phyloP scores from a whole-genome alignment of 1,140 invertebrate species.

The Drosophila hydei region DNA sequence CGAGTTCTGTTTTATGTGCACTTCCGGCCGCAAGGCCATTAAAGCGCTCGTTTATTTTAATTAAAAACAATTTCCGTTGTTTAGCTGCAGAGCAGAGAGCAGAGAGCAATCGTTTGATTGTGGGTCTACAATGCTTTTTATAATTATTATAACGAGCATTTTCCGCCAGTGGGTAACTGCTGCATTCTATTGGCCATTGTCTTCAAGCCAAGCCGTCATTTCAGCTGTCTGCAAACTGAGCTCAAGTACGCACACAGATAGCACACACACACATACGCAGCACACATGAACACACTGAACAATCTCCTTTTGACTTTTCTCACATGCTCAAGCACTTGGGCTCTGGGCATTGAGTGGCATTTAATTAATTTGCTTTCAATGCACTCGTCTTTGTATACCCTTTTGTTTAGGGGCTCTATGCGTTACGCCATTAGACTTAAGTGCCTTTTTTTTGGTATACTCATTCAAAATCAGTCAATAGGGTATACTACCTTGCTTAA shows the following conservation, averaged over 20 bases:
- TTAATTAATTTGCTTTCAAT: constrained; percentile 75
- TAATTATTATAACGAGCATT: constrained; percentile 60
- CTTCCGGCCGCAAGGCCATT: constrained; percentile 39
- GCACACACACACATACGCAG: not conserved
- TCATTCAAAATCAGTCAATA: too few relatives aligned
- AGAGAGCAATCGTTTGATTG: constrained; percentile 58
- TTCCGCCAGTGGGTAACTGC: constrained; percentile 29
- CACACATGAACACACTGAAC: not conserved
- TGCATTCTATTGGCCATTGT: constrained; percentile 31
- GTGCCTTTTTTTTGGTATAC: constrained; percentile 1
- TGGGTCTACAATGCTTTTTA: constrained; percentile 18
- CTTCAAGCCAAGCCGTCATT: constrained; percentile 6
- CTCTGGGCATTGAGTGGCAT: constrained; percentile 63
- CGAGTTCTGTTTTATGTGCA: constrained; percentile 21
- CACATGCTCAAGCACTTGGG: constrained; percentile 26
- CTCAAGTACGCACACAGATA: not conserved
- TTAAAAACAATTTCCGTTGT: constrained; percentile 70
- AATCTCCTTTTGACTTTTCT: constrained; percentile 33
- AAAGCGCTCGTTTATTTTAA: constrained; percentile 69
- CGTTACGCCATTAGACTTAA: constrained; percentile 32
- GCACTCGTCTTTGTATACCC: constrained; percentile 16
- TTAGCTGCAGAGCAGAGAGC: constrained; percentile 23
- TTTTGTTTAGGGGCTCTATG: constrained; percentile 1
- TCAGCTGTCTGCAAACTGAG: not conserved
- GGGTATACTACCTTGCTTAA: too few relatives aligned